Evolutionary conservation across 1,140 invertebrate genomes (phyloP), one percentile per base, ranked within the genome.

Genomic region (Diabrotica undecimpunctata): DNA sequence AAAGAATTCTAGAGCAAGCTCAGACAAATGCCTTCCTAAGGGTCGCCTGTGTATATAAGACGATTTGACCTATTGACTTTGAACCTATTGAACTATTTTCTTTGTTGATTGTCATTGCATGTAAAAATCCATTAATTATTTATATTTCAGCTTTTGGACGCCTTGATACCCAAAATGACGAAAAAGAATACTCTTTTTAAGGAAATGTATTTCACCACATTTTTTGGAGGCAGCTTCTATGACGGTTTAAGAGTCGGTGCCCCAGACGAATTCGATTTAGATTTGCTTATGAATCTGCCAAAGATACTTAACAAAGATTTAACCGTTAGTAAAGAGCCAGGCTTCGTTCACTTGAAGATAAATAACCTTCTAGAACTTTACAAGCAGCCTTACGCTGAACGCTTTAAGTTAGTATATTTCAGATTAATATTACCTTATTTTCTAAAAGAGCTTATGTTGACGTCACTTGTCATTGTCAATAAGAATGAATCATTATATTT

Each of bases 261-360:
- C 46, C 78, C 84, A 4, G 79, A 83, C 66, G 84, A 86, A 69
- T 85, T 81, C 69, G 84, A 85, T 74, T 74, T 86, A 66, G 79
- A 84, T 73, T 73, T 84, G 5, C 74, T 83, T 7, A 76, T 84
- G 8, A 72, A 74, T 5, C 64, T 84, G 7, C 82, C 82, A 9
- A 70, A 64, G 51, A 41, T 53, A 13, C 51, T 62, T 5, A 13
- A 62, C n/a, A 46, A 25, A n/a, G 36, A 12, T 12, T 4, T 54
- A 53, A 38, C 25, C 6, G 54, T 25, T 10, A 54, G 51, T 41
- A 62, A 62, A n/a, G 5, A 12, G 5, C 53, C 61, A 12, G 61
- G 61, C 14, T 62, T 39, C n/a, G 53, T 62, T 36, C 51, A 54
- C 6, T 9, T 62, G 7, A 35, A 62, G 38, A 54, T 62, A 7